A percentile compares a stretch with the other conserved stretches of the same genome.
Conservation (phyloP, 2,797 vertebrate genomes). For the Lepus oiostolus region DNA sequence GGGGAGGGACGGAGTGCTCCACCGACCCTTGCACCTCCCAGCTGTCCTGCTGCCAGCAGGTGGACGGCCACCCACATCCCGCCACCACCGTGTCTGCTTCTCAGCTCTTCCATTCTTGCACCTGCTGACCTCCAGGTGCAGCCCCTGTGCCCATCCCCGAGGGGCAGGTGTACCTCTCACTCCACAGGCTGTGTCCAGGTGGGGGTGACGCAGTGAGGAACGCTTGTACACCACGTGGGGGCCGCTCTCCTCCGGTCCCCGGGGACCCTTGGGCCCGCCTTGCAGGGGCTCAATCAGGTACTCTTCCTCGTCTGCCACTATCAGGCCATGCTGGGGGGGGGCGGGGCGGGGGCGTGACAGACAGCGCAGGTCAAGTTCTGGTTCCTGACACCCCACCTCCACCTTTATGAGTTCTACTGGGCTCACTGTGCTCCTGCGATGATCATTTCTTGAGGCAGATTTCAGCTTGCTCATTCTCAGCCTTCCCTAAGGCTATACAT, state of each 20-base stretch:
- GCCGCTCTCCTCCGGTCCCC: constrained; percentile 91
- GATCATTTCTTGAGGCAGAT: not conserved
- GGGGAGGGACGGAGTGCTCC: not conserved
- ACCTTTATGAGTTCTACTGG: not conserved
- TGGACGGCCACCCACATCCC: not conserved
- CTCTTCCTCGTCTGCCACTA: constrained; percentile 96
- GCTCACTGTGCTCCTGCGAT: not conserved
- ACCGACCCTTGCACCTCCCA: too few species aligned
- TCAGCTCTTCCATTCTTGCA: not conserved
- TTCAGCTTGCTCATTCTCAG: not conserved
- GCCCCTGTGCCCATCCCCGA: not conserved
- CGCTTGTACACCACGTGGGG: constrained; percentile 99
- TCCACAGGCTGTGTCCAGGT: constrained; percentile 98
- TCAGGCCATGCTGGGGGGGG: constrained; percentile 95
- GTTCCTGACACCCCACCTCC: not conserved
- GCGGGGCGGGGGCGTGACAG: not conserved
- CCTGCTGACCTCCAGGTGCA: not conserved
- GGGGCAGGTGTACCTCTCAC: constrained; percentile 92
- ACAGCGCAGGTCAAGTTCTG: not conserved
- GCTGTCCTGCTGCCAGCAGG: not conserved
- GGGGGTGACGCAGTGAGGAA: constrained; percentile 96
- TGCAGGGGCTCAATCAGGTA: constrained; percentile 98
- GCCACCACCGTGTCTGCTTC: not conserved
- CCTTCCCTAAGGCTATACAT: not conserved
- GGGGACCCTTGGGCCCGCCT: constrained; percentile 90